Evolutionary conservation across 1,140 invertebrate species (phyloP).

Genomic region (Aethina tumida): DNA sequence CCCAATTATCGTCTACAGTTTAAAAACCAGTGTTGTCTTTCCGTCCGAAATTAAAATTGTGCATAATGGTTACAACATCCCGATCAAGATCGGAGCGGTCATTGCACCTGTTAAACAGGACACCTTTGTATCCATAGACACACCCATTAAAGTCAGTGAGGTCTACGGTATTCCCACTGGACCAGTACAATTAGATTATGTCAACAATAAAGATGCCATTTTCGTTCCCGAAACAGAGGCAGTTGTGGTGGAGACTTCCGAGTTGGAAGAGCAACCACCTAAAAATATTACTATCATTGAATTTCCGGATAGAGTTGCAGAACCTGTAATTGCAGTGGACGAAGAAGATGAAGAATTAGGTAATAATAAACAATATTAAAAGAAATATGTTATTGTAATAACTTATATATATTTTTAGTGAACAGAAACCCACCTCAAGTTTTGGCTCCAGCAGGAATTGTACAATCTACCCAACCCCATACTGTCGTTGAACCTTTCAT

Average conservation of each 20-base stretch:
- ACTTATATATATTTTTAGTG: conserved; percentile 16
- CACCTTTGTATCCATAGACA: conserved; percentile 22
- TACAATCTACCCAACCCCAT: conserved; percentile 28
- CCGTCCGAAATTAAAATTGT: conserved; percentile 28
- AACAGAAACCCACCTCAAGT: conserved; percentile 29
- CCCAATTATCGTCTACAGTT: conserved; percentile 22
- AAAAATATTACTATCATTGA: conserved; percentile 28
- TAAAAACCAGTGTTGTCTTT: conserved; percentile 27
- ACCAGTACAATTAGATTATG: conserved; percentile 27
- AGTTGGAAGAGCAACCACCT: conserved; percentile 14
- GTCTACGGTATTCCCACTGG: conserved; percentile 29
- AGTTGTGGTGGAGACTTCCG: conserved; percentile 23
- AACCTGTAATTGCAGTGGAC: conserved; percentile 20
- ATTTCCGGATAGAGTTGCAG: conserved; percentile 24
- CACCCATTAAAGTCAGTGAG: conserved; percentile 23
- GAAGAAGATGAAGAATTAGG: conserved; percentile 26
- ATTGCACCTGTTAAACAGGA: conserved; percentile 26
- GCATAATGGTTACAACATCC: conserved; percentile 21
- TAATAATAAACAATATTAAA: conserved; percentile 3
- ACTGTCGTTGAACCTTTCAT: conserved; percentile 22
- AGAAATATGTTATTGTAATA: background rate
- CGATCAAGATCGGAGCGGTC: conserved; percentile 28
- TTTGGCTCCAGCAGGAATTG: conserved; percentile 30
- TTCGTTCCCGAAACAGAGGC: conserved; percentile 17
- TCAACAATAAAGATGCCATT: conserved; percentile 24